Percentiles rank a stretch among this genome's conserved stretches.
Evolutionary conservation across 2,888 invertebrate species (phyloP).

Genomic region (Petrolisthes cinctipes): DNA sequence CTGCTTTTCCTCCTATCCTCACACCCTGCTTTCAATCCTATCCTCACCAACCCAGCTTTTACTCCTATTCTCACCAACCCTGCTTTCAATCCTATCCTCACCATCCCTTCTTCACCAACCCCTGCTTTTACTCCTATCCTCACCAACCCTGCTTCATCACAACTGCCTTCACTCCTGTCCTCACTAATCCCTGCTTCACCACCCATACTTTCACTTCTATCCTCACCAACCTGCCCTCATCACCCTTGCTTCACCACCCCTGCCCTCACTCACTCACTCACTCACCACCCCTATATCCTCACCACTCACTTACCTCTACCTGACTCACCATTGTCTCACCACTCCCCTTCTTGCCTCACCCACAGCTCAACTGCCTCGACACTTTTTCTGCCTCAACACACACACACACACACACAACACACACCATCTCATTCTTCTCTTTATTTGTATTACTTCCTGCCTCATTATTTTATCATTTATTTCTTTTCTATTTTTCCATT

Average conservation of each 20-base stretch:
- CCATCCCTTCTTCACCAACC: neutral
- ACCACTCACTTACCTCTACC: neutral
- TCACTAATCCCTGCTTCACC: no score
- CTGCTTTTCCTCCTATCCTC: slow-evolving; percentile 1
- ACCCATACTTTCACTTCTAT: no score
- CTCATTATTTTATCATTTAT: neutral
- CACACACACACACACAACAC: neutral
- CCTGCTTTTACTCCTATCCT: neutral
- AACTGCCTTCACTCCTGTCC: neutral
- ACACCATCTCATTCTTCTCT: neutral
- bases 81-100: neutral
- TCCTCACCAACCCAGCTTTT: neutral
- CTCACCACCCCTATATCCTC: no score
- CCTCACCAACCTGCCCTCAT: no score
- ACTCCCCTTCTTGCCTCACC: neutral
- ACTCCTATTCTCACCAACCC: no score
- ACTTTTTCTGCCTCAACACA: neutral
- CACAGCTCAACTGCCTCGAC: neutral
- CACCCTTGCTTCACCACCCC: no score
- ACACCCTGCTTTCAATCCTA: neutral
- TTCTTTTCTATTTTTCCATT: no score
- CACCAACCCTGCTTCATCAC: neutral
- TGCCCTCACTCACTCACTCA: no score
- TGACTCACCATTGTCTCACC: neutral
- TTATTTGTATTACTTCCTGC: neutral